phyloP scores from a whole-genome alignment of 2,888 invertebrate genomes.

The Himalopsyche anomala region DNA sequence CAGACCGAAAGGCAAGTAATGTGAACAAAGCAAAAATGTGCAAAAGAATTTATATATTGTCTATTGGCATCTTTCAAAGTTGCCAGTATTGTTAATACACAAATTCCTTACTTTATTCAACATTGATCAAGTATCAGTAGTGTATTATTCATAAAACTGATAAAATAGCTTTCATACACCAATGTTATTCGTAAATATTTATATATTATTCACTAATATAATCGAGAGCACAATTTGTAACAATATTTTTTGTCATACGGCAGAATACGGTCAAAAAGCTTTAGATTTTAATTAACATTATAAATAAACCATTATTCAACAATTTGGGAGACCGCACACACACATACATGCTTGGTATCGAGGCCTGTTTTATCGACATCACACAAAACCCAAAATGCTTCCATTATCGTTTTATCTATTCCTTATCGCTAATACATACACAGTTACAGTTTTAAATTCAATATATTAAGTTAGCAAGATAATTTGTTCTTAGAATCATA shows the following conservation, averaged over 20 bases:
- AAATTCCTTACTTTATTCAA: too few species aligned
- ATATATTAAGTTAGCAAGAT: constrained; percentile 18
- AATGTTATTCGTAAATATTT: too few species aligned
- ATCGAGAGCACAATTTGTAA: not conserved
- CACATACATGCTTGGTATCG: not conserved
- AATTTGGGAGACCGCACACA: constrained; percentile 19
- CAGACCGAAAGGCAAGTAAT: too few species aligned
- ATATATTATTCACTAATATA: too few species aligned
- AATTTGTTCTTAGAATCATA: constrained; percentile 19
- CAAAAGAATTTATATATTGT: too few species aligned
- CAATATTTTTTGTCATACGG: not conserved
- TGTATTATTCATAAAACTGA: too few species aligned
- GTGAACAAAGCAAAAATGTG: too few species aligned
- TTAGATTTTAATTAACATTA: not conserved
- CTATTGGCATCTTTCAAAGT: too few species aligned
- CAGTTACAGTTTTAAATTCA: constrained; percentile 35
- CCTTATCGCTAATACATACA: constrained; percentile 19
- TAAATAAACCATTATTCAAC: not conserved
- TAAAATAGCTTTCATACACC: too few species aligned
- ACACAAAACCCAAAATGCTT: not conserved
- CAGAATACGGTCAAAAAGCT: not conserved
- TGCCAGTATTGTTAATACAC: too few species aligned
- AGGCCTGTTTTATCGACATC: not conserved
- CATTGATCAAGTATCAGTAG: too few species aligned
- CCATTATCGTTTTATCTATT: constrained; percentile 6